Conservation (phyloP, 1,140 invertebrate species). For the Magallana gigas region DNA sequence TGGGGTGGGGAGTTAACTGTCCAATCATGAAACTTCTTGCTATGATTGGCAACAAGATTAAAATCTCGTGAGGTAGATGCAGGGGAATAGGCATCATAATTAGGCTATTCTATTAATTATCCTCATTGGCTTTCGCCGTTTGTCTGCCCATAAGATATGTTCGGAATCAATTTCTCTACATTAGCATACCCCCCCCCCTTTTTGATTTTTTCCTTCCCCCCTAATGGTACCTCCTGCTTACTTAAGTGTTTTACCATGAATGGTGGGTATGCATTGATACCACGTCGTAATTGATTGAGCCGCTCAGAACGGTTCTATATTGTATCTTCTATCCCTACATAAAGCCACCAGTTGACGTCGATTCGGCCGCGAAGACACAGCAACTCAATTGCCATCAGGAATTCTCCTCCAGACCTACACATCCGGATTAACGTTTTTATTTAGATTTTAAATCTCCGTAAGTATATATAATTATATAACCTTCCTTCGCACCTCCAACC, state of each 20-base stretch:
- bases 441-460: neutral
- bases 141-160: neutral
- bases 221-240: neutral
- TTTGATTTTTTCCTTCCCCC: neutral
- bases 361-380: conserved; percentile 1
- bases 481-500: neutral
- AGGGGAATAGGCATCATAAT: neutral
- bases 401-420: neutral
- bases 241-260: conserved; percentile 35
- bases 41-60: neutral
- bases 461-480: neutral
- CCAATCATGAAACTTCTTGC: neutral
- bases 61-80: neutral
- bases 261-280: neutral
- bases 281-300: neutral
- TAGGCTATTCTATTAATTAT: neutral
- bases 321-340: neutral
- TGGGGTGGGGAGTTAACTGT: neutral
- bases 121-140: neutral
- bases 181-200: neutral
- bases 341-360: neutral
- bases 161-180: neutral
- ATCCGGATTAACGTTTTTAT: neutral
- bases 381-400: neutral
- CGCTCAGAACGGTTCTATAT: neutral